These are phyloP conservation scores for Peromyscus melanophrys DNA, from an alignment of 2,797 vertebrate genomes.

Conservation along the genomic window DNA sequence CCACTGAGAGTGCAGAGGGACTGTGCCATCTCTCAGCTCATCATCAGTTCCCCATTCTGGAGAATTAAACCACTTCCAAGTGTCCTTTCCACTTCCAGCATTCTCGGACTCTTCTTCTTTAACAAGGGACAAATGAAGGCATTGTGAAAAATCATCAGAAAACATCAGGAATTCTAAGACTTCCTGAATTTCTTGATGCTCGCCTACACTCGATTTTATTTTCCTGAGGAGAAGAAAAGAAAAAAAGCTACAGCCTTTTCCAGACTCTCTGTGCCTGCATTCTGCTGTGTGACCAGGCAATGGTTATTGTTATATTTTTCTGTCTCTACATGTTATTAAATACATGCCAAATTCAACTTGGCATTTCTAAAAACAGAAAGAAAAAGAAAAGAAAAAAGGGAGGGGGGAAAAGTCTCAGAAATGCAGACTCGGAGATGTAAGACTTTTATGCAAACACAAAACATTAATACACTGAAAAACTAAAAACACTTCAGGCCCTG, in stretches of 20 bases:
- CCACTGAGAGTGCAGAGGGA: too few relatives aligned
- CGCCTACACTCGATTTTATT: background rate
- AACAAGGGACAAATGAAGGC: background rate
- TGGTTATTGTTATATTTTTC: background rate
- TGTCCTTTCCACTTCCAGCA: background rate
- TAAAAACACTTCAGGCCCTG: background rate
- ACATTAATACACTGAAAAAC: constrained; percentile 58
- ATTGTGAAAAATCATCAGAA: background rate
- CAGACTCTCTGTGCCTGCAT: background rate
- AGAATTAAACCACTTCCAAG: background rate
- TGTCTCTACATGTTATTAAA: constrained; percentile 59
- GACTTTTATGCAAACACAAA: constrained; percentile 69
- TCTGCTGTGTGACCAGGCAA: constrained; percentile 1
- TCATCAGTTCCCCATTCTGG: background rate
- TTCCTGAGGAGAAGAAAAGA: background rate
- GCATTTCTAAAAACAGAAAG: constrained; percentile 44
- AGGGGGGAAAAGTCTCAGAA: constrained; percentile 14
- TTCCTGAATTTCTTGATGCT: background rate
- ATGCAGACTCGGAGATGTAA: constrained; percentile 37
- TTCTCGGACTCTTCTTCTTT: background rate
- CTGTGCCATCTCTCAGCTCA: background rate
- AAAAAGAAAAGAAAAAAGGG: background rate
- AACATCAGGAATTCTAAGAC: background rate
- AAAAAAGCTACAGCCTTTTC: background rate
- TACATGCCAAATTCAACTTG: constrained; percentile 65